Conservation (phyloP, 1,140 invertebrate genomes). For the Ceratosolen fusciceps region DNA sequence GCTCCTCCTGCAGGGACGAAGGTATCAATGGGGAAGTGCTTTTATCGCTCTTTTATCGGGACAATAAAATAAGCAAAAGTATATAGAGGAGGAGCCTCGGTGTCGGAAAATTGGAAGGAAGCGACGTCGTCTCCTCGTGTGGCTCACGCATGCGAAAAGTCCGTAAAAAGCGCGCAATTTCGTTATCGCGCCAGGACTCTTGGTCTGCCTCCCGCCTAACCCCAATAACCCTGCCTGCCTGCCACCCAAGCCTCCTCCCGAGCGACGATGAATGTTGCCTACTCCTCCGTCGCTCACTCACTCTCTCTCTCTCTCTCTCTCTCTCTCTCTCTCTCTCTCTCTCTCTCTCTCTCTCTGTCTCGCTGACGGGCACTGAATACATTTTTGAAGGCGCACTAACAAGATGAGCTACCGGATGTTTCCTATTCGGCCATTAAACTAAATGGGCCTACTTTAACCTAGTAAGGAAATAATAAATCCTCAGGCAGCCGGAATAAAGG, state of each 20-base stretch:
- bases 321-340: too few species aligned
- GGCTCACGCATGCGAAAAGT: constrained; percentile 20
- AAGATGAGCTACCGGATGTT: constrained; percentile 8
- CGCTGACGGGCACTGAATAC: not conserved
- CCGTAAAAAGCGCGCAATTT: constrained; percentile 32
- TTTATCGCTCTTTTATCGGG: constrained; percentile 46
- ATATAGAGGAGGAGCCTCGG: not conserved
- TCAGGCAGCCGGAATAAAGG: not conserved
- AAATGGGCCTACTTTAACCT: constrained; percentile 19
- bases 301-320: too few species aligned
- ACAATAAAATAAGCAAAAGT: constrained; percentile 46
- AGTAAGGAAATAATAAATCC: constrained; percentile 16
- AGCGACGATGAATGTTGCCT: too few species aligned
- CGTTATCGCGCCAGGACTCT: constrained; percentile 25
- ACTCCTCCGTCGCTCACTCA: too few species aligned
- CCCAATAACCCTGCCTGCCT: too few species aligned
- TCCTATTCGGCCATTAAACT: constrained; percentile 16
- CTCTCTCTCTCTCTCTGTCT: too few species aligned
- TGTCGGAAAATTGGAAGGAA: constrained; percentile 38
- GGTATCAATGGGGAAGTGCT: constrained; percentile 38
- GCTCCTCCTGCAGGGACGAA: not conserved
- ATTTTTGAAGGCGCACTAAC: constrained; percentile 12
- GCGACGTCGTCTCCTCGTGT: not conserved
- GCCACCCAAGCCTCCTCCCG: too few species aligned
- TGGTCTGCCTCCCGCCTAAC: not conserved